phyloP scores from a whole-genome alignment of 2,797 vertebrate genomes.

The Calcarius lapponicus region DNA sequence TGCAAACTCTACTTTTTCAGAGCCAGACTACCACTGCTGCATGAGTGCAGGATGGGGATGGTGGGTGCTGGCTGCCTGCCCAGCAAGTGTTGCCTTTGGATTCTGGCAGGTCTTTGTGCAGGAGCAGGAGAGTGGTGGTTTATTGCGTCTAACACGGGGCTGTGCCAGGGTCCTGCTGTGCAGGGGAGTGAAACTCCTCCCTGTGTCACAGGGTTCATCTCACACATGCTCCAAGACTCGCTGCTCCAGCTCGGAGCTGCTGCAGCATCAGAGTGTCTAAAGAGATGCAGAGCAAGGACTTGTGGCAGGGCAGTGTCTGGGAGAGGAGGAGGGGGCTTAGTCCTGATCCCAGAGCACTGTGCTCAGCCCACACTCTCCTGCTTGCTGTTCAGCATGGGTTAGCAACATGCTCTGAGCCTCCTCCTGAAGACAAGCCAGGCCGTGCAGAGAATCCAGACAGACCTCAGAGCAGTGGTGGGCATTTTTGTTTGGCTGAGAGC shows the following conservation, averaged over 20 bases:
- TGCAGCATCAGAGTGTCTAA: fast-evolving
- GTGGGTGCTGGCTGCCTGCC: neutral
- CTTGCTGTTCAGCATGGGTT: fast-evolving
- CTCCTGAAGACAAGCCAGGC: neutral
- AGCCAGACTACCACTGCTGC: neutral
- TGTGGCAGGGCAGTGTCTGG: neutral
- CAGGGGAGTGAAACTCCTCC: neutral
- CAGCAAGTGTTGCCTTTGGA: neutral
- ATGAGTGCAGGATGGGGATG: neutral
- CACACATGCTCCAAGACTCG: fast-evolving
- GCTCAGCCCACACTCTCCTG: neutral
- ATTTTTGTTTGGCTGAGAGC: neutral
- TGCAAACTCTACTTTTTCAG: neutral
- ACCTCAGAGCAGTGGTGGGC: neutral
- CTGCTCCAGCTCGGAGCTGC: neutral
- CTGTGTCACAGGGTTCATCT: fast-evolving
- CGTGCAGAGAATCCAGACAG: neutral
- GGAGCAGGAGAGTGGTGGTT: neutral
- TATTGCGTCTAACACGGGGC: fast-evolving
- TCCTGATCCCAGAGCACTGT: neutral
- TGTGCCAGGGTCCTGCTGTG: neutral
- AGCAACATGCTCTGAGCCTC: neutral
- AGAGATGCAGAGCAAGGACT: neutral
- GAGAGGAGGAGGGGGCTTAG: neutral
- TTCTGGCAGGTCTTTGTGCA: neutral